Conservation (phyloP, 2,888 invertebrate genomes). For the Dolichomitus sp. region DNA sequence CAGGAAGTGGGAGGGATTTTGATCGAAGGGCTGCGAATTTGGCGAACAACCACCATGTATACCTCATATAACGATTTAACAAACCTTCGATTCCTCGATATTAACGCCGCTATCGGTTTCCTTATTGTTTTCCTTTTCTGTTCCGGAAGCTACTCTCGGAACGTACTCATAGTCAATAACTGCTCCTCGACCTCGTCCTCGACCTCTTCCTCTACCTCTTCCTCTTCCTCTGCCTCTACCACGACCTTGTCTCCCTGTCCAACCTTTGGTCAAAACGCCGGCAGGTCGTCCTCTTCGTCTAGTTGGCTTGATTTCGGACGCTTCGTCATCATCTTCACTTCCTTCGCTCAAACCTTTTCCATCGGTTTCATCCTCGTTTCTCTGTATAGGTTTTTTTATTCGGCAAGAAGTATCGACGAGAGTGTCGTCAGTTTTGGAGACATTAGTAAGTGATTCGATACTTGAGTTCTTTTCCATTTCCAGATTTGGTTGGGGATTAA, state of each 20-base stretch:
- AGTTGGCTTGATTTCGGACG: background rate
- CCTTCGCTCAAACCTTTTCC: slow-evolving; percentile 65
- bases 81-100: slow-evolving; percentile 43
- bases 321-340: slow-evolving; percentile 39
- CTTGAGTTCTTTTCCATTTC: background rate
- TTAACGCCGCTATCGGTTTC: slow-evolving; percentile 7
- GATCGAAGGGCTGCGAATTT: too few species aligned
- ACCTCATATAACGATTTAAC: background rate
- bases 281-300: slow-evolving; percentile 38
- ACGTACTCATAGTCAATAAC: slow-evolving; percentile 69
- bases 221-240: slow-evolving; percentile 66
- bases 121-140: slow-evolving; percentile 1
- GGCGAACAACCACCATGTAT: too few species aligned
- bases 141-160: slow-evolving; percentile 54
- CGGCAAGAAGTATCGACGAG: slow-evolving; percentile 18
- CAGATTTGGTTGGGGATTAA: background rate
- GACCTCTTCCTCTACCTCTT: slow-evolving; percentile 65
- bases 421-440: background rate
- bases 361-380: slow-evolving; percentile 51
- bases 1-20: background rate
- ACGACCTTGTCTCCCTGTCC: slow-evolving; percentile 55
- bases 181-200: slow-evolving; percentile 58
- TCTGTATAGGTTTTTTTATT: slow-evolving; percentile 43
- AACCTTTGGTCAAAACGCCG: background rate
- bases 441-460: background rate